A percentile compares a stretch with the other conserved stretches of the same genome.
Conservation (phyloP, 2,888 invertebrate genomes). For the Emmelina monodactyla region DNA sequence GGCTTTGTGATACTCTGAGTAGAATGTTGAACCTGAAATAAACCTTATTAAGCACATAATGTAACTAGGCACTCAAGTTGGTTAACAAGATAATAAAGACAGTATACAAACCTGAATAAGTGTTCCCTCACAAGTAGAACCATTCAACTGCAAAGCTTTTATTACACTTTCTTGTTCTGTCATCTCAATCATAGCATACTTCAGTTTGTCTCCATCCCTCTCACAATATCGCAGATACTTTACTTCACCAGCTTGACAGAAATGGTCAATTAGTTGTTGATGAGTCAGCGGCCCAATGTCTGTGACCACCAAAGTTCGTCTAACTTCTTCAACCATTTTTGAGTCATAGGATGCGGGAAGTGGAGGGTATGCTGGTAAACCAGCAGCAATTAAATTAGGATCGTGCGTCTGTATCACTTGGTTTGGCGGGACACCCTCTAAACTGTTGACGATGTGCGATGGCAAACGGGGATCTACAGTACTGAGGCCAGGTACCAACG, state of each 20-base stretch:
- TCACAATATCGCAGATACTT: constrained; percentile 93
- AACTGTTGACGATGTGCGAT: constrained; percentile 86
- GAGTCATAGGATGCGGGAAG: constrained; percentile 88
- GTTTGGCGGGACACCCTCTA: constrained; percentile 83
- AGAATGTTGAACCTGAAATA: constrained; percentile 80
- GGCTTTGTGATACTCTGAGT: constrained; percentile 92
- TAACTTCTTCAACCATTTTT: constrained; percentile 92
- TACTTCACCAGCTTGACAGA: constrained; percentile 88
- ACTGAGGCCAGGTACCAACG: constrained; percentile 85
- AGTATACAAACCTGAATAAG: constrained; percentile 62
- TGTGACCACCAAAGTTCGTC: constrained; percentile 88
- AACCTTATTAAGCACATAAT: too few relatives aligned
- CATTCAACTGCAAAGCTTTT: constrained; percentile 86
- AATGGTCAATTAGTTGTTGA: constrained; percentile 89
- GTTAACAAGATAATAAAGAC: too few relatives aligned
- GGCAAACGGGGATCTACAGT: constrained; percentile 88
- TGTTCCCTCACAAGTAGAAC: constrained; percentile 76
- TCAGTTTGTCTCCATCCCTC: constrained; percentile 77
- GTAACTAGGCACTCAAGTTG: too few relatives aligned
- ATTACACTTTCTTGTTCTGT: constrained; percentile 90
- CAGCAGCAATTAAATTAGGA: constrained; percentile 82
- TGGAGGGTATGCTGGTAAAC: constrained; percentile 90
- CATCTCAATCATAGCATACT: constrained; percentile 91
- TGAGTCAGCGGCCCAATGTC: constrained; percentile 79
- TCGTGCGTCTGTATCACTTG: constrained; percentile 90